A percentile compares a stretch with the other conserved stretches of the same genome.
These are phyloP conservation scores for Poecilia gillii DNA, from an alignment of 2,797 vertebrate genomes.

Conservation along the genomic window DNA sequence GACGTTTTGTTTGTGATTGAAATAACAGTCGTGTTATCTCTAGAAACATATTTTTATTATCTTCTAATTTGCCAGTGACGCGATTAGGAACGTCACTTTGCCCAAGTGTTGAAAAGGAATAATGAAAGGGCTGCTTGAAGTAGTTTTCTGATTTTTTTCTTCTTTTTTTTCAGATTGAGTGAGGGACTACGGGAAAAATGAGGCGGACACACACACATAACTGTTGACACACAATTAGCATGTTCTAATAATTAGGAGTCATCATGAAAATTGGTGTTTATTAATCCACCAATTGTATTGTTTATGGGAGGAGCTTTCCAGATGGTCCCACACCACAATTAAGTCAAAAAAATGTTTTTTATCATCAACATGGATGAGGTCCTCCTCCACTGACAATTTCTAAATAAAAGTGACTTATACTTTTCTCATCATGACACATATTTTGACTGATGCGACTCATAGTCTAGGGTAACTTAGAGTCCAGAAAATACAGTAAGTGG, in stretches of 20 bases:
- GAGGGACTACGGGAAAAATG: neutral
- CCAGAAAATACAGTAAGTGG: neutral
- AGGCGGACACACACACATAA: neutral
- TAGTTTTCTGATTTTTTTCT: neutral
- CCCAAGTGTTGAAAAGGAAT: neutral
- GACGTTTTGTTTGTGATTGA: conserved; percentile 13
- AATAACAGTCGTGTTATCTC: neutral
- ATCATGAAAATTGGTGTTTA: neutral
- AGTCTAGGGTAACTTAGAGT: no score
- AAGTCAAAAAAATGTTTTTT: neutral
- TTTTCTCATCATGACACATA: no score
- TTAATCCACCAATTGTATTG: neutral
- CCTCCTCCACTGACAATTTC: no score
- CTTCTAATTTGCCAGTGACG: neutral
- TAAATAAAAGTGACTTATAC: no score
- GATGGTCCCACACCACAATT: neutral
- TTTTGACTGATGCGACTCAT: no score
- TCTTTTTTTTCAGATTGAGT: neutral
- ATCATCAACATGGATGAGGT: no score
- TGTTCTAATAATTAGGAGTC: neutral
- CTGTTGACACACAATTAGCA: neutral
- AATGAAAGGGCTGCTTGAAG: neutral
- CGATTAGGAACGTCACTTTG: neutral
- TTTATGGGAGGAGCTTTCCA: neutral
- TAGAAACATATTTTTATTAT: conserved; percentile 8